Conservation (phyloP, 2,113 vertebrate species). For the Dicaeum eximium region DNA sequence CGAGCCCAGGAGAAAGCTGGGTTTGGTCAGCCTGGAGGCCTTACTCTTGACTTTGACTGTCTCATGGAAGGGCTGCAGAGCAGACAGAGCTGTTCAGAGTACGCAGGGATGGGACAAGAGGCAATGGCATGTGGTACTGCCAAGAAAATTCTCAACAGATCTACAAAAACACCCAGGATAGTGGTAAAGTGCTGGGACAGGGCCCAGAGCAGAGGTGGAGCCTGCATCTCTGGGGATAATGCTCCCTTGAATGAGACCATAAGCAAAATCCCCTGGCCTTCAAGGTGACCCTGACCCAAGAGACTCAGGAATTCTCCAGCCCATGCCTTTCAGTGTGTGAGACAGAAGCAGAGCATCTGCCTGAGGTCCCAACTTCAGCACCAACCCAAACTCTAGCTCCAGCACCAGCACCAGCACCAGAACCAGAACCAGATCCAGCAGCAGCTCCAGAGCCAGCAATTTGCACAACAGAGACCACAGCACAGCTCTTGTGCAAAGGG, state of each 20-base stretch:
- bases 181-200: neutral
- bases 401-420: neutral
- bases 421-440: neutral
- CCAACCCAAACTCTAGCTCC: neutral
- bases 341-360: neutral
- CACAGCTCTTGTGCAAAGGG: neutral
- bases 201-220: neutral
- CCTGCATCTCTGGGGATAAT: neutral
- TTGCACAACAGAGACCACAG: neutral
- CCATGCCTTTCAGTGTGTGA: neutral
- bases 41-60: neutral
- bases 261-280: neutral
- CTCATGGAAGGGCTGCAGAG: neutral
- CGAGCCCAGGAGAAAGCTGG: neutral
- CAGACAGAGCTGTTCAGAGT: neutral
- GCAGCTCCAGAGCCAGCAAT: neutral
- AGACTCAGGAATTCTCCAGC: neutral
- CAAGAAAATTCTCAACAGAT: neutral
- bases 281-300: neutral
- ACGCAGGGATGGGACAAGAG: neutral
- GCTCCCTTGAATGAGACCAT: neutral
- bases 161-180: accelerated
- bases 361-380: neutral
- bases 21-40: neutral
- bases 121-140: accelerated